phyloP scores from a whole-genome alignment of 2,797 vertebrate genomes.

The Tragelaphus oryx region DNA sequence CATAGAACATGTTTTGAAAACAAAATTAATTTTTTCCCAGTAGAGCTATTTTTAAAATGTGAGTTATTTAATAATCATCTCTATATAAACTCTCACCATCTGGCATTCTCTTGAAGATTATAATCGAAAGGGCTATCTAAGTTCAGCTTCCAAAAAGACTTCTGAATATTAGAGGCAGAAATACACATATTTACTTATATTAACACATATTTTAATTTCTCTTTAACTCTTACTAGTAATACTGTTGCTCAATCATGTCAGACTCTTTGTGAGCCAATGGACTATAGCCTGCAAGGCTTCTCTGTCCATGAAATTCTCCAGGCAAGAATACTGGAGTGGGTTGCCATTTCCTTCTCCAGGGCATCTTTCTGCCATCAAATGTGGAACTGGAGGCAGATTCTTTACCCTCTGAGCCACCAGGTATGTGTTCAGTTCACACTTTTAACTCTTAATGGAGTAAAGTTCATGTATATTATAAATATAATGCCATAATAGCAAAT shows the following conservation, averaged over 20 bases:
- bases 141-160: not conserved
- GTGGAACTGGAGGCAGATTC: not conserved
- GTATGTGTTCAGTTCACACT: not conserved
- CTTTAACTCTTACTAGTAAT: not conserved
- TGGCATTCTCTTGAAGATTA: not conserved
- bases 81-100: not conserved
- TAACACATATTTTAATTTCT: not conserved
- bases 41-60: not conserved
- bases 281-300: not conserved
- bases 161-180: not conserved
- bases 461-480: not conserved
- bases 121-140: not conserved
- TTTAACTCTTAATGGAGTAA: not conserved
- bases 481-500: not conserved
- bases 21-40: not conserved
- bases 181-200: not conserved
- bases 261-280: not conserved
- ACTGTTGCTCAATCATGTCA: not conserved
- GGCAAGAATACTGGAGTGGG: not conserved
- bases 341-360: not conserved
- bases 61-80: constrained; percentile 1
- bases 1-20: not conserved
- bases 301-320: not conserved
- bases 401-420: not conserved
- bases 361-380: too few relatives aligned